Evolutionary conservation across 2,888 invertebrate genomes (phyloP), one percentile per base, ranked within the genome.

Genomic region (Erebia ligea): DNA sequence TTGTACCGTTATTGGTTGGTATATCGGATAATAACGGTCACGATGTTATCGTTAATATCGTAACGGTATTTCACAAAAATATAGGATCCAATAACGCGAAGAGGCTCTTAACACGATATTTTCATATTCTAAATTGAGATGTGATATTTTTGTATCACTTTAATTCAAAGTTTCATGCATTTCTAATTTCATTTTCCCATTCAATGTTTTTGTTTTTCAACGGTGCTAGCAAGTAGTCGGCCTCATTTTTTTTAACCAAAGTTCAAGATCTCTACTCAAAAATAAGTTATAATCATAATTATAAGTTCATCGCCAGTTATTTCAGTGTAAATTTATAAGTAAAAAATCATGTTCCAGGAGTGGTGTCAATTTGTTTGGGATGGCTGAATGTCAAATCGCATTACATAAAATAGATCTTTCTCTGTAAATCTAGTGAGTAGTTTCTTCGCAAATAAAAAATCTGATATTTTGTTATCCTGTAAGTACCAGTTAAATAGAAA

Each of bases 111-210:
- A 52, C 45, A 81, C 82, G 75, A 87, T 90, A 90, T 89, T 91
- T 89, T 89, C 87, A 87, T 90, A 91, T 89, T 90, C 88, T 90
- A 90, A 91, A 89, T 79, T 84, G 80, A 84, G 78, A 85, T 91
- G 89, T 91, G 91, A 91, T 91, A 91, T 88, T 86, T 87, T 72
- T 81, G 86, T 85, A 87, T 89, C 90, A 88, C 86, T 75, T 83
- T 81, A 80, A 81, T 80, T 80, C 82, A 73, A 70, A 73, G 76
- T 68, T 73, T 17, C 48, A 69, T 62, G 68, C 68, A 68, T 52
- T 71, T 67, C 65, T 34, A 11, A 13, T 52, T 52, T 52, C 52
- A 52, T 73, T 15, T 62, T 15, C 66, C 56, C 17, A 59, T 65
- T 61, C 57, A 62, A 64, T 59, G 54, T 68, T 21, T 67, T 64